Evolutionary conservation across 2,797 vertebrate species (phyloP).

Genomic region (Pachyuromys duprasi): DNA sequence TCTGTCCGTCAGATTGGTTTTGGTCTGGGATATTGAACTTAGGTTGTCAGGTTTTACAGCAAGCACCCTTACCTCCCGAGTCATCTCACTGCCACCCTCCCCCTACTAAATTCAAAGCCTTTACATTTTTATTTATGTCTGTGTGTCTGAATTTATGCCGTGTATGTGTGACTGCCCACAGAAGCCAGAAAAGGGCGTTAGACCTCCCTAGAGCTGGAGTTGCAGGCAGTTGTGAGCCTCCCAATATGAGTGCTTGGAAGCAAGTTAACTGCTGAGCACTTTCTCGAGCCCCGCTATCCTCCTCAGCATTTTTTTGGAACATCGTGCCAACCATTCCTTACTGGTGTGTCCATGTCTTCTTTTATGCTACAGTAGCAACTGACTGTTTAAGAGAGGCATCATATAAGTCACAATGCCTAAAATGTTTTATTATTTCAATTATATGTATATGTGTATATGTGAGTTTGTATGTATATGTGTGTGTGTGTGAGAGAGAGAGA

Average conservation of each 20-base stretch:
- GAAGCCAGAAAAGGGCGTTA: too few species aligned
- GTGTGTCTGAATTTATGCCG: too few species aligned
- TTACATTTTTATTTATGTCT: not conserved
- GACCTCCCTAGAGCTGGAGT: not conserved
- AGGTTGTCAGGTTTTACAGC: not conserved
- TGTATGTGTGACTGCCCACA: not conserved
- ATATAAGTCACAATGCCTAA: not conserved
- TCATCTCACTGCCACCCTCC: too few species aligned
- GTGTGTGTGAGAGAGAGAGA: too few species aligned
- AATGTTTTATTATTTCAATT: not conserved
- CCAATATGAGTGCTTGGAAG: not conserved
- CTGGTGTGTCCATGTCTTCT: not conserved
- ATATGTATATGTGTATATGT: not conserved
- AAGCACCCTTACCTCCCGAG: not conserved
- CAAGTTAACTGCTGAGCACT: not conserved
- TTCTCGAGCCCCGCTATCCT: not conserved
- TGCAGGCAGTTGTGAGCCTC: not conserved
- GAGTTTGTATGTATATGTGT: not conserved
- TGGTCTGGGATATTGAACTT: not conserved
- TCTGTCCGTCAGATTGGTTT: not conserved
- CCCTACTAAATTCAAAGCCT: not conserved
- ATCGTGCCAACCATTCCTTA: not conserved
- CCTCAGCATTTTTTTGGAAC: not conserved
- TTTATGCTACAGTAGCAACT: not conserved
- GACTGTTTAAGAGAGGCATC: not conserved